phyloP scores from a whole-genome alignment of 2,113 vertebrate genomes.

The Myodes glareolus region DNA sequence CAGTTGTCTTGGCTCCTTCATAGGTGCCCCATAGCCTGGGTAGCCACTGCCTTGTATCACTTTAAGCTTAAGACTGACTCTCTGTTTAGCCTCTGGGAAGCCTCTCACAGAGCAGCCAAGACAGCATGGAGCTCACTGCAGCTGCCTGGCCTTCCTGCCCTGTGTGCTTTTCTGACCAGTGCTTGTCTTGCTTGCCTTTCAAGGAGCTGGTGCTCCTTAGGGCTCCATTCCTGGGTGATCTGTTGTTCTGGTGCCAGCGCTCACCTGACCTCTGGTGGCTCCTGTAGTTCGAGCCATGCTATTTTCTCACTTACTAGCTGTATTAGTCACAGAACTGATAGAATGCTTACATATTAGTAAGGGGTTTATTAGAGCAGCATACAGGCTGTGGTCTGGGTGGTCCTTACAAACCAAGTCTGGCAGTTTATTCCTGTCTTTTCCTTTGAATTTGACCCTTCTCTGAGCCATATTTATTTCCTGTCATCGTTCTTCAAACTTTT shows the following conservation, averaged over 20 bases:
- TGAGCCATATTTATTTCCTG: not conserved
- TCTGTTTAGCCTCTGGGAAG: not conserved
- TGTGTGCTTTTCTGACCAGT: not conserved
- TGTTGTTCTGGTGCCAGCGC: not conserved
- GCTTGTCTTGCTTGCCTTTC: not conserved
- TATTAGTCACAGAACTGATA: not conserved
- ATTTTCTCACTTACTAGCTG: not conserved
- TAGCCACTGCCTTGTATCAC: not conserved
- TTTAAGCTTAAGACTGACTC: not conserved
- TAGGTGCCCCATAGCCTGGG: not conserved
- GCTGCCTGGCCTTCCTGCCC: rapidly evolving
- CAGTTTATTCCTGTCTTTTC: not conserved
- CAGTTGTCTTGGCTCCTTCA: not conserved
- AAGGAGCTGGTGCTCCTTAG: not conserved
- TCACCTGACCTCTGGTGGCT: not conserved
- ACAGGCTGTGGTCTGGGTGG: not conserved
- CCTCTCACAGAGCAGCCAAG: not conserved
- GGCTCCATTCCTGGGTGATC: not conserved
- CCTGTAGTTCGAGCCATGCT: not conserved
- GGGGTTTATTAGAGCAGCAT: not conserved
- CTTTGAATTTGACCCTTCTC: not conserved
- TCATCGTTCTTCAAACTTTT: not conserved
- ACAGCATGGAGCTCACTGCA: no score
- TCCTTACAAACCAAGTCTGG: not conserved
- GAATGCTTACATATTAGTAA: not conserved